Evolutionary conservation across 2,888 invertebrate genomes (phyloP).

Genomic region (Caenorhabditis becei): DNA sequence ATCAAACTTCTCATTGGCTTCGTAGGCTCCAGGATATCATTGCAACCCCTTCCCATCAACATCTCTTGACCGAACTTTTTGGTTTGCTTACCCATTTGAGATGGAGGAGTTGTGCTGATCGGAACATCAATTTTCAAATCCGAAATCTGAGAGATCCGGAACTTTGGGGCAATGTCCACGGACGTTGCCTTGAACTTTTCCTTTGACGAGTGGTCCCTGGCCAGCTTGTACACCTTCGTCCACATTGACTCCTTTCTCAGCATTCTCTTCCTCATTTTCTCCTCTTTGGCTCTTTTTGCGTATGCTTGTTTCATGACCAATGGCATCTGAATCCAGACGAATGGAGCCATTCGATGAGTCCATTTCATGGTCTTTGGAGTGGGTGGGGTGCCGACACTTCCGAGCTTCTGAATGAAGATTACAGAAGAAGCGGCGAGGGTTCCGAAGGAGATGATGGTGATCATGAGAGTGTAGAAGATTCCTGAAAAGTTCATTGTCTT

Average conservation of each 20-base stretch:
- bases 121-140: constrained; percentile 35
- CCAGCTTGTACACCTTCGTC: constrained; percentile 62
- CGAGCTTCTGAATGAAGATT: constrained; percentile 64
- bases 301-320: constrained; percentile 79
- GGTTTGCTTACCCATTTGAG: constrained; percentile 52
- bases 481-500: constrained; percentile 16
- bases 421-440: constrained; percentile 64
- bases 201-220: constrained; percentile 34
- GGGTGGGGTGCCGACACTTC: constrained; percentile 76
- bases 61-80: too few relatives aligned
- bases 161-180: constrained; percentile 25
- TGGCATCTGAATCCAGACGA: constrained; percentile 78
- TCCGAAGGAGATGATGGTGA: constrained; percentile 63
- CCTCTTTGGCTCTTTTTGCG: constrained; percentile 72
- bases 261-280: constrained; percentile 48
- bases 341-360: constrained; percentile 73
- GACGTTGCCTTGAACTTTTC: constrained; percentile 29
- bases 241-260: constrained; percentile 65
- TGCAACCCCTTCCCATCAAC: too few relatives aligned
- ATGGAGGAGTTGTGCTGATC: constrained; percentile 21
- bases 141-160: constrained; percentile 42
- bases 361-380: constrained; percentile 73
- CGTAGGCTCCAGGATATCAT: too few relatives aligned
- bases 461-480: constrained; percentile 67
- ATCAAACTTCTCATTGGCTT: too few relatives aligned